phyloP scores from a whole-genome alignment of 2,113 vertebrate species.

The Cyprinus carpio region DNA sequence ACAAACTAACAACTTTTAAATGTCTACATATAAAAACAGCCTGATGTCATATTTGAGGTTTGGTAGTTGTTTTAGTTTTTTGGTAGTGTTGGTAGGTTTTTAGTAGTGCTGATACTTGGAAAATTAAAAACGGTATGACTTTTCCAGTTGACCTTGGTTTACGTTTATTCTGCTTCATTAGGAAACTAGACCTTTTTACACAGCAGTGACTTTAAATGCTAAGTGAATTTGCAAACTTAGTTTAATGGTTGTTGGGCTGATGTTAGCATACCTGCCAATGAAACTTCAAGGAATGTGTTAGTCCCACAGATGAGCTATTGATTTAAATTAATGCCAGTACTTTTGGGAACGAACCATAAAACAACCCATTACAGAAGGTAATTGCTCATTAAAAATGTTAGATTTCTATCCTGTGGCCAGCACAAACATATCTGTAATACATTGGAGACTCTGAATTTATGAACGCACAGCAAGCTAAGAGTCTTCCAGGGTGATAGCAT shows the following conservation, averaged over 20 bases:
- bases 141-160: slow-evolving; percentile 12
- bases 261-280: slow-evolving; percentile 49
- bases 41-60: not conserved
- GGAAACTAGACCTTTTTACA: slow-evolving; percentile 50
- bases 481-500: slow-evolving; percentile 42
- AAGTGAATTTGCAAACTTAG: slow-evolving; percentile 48
- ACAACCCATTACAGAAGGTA: slow-evolving; percentile 70
- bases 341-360: slow-evolving; percentile 68
- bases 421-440: slow-evolving; percentile 63
- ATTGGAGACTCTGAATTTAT: slow-evolving; percentile 63
- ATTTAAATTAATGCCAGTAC: slow-evolving; percentile 69
- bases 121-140: not conserved
- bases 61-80: no score
- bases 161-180: slow-evolving; percentile 56
- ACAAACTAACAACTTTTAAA: not conserved
- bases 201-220: slow-evolving; percentile 36
- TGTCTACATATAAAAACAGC: not conserved
- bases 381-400: slow-evolving; percentile 74
- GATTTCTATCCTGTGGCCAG: slow-evolving; percentile 60
- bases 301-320: slow-evolving; percentile 63
- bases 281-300: slow-evolving; percentile 51
- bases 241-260: slow-evolving; percentile 31
- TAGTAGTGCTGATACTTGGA: not conserved
- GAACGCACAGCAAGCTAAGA: slow-evolving; percentile 56
- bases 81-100: no score